Conservation (phyloP, 2,113 vertebrate species). For the Leptobrachium ailaonicum region DNA sequence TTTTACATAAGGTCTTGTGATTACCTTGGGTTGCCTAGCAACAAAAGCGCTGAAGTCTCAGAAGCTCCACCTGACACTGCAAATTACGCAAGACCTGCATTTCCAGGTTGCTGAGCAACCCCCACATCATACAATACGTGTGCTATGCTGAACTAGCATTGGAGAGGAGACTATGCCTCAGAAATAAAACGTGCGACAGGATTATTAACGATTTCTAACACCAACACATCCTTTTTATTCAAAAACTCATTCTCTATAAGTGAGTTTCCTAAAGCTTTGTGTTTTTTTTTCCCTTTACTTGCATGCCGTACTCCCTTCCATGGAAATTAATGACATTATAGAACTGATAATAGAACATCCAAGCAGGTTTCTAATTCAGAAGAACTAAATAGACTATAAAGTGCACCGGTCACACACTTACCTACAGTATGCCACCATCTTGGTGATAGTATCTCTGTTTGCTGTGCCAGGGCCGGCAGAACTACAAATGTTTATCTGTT, state of each 20-base stretch:
- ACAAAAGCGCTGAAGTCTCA: constrained; percentile 18
- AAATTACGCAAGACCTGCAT: constrained; percentile 35
- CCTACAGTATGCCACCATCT: too few species aligned
- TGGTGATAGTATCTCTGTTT: too few species aligned
- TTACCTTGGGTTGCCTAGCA: constrained; percentile 40
- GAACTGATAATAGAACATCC: too few species aligned
- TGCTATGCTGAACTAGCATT: constrained; percentile 12
- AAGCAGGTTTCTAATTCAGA: too few species aligned
- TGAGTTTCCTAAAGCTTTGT: too few species aligned
- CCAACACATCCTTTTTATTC: neutral
- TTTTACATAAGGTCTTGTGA: constrained; percentile 30
- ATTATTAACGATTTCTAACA: neutral
- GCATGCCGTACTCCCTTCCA: too few species aligned
- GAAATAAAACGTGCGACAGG: neutral
- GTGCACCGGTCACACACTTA: too few species aligned
- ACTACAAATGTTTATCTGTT: too few species aligned
- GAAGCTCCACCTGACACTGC: constrained; percentile 38
- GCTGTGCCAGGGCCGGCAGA: too few species aligned
- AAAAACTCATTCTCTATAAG: neutral
- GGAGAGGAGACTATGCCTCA: neutral
- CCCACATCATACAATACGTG: constrained; percentile 13
- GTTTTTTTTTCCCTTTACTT: too few species aligned
- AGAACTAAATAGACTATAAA: too few species aligned
- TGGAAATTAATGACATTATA: too few species aligned
- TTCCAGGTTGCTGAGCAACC: constrained; percentile 41